These are phyloP conservation scores for Mola mola DNA, from an alignment of 2,113 vertebrate species.

Conservation along the genomic window DNA sequence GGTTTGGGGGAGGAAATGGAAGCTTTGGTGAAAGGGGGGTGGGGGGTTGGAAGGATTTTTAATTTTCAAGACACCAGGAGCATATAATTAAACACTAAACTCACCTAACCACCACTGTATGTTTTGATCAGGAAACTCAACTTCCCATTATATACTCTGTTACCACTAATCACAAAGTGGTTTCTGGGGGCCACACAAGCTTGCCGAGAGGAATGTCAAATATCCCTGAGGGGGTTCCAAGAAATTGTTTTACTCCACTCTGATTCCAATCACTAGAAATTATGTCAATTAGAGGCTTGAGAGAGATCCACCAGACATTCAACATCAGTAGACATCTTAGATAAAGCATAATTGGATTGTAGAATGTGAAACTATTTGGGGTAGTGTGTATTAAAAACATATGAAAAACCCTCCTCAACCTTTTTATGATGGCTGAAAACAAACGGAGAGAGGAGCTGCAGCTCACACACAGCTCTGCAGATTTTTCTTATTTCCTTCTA, in stretches of 20 bases:
- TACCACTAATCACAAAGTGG: background rate
- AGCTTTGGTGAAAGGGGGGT: conserved; percentile 35
- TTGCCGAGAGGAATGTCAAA: conserved; percentile 1
- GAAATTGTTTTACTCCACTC: conserved; percentile 8
- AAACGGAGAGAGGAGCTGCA: conserved; percentile 9
- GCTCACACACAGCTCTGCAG: conserved; percentile 6
- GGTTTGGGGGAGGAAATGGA: conserved; percentile 54
- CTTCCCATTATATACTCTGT: background rate
- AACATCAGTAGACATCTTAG: background rate
- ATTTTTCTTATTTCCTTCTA: conserved; percentile 33
- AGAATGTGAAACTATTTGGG: background rate
- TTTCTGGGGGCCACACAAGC: background rate
- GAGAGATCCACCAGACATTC: conserved; percentile 3
- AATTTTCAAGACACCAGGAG: conserved; percentile 59
- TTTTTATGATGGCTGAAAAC: background rate
- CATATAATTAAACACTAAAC: background rate
- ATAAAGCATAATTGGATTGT: background rate
- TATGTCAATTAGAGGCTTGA: background rate
- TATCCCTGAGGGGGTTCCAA: background rate
- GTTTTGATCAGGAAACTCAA: background rate
- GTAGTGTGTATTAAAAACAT: conserved; percentile 4
- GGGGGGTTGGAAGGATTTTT: no score
- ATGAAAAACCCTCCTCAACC: conserved; percentile 3
- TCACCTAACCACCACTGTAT: background rate
- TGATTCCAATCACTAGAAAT: background rate